Evolutionary conservation across 1,140 invertebrate genomes (phyloP), one percentile per base, ranked within the genome.

Genomic region (Aphelinus certus): DNA sequence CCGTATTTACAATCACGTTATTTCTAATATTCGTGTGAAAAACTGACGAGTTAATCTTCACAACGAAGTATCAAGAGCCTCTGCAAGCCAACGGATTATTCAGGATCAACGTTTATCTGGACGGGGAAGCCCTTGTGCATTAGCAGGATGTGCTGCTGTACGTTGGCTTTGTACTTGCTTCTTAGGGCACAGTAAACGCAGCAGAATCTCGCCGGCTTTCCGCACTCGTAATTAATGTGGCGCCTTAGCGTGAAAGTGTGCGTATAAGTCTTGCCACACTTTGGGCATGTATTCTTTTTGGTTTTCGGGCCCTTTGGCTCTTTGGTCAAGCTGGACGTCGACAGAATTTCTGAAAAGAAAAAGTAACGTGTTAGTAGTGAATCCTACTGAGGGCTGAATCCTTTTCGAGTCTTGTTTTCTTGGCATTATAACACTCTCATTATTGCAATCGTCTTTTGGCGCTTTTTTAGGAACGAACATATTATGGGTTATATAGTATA

Each of bases 111-210:
- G 57, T 73, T 43, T n/a, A 74, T 74, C 51, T 63, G 53, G 10
- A 74, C 53, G 3, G 64, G 55, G 6, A 62, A 3, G 45, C 66
- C 66, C 7, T 45, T 67, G 56, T 74, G 73, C 45, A 74, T 5
- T 7, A 62, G 65, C 1, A 63, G n/a, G 46, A 83, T 80, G 51
- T 84, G 83, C 45, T 75, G 74, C 57, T 80, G 80, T 3, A 84
- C 67, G 71, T 83, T 84, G 6, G 78, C 60, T 48, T 64, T 70
- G 76, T 72, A 77, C 77, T 71, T 84, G 79, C 73, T 85, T 77
- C 71, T 82, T 79, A 51, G 76, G 77, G 77, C 60, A 76, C 88
- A 89, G 72, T 83, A 76, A 42, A 58, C 63, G 45, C 73, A 75
- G 60, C 67, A 71, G 43, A 70, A 75, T 7, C 73, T 26, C 3